A percentile compares a stretch with the other conserved stretches of the same genome.
Conservation (phyloP, 2,797 vertebrate genomes). For the Xyrichtys novacula region DNA sequence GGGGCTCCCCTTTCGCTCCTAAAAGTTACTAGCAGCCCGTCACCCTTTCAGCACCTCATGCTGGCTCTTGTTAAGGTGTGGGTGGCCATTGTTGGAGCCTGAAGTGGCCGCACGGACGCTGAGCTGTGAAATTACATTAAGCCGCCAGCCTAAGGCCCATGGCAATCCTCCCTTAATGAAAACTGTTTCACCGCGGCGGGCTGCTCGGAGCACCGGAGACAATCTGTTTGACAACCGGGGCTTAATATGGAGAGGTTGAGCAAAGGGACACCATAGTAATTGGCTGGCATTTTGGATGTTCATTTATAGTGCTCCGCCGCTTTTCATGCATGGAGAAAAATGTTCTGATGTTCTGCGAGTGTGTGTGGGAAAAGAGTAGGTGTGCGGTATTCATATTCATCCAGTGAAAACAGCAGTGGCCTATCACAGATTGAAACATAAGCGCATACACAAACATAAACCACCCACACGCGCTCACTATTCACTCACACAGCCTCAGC, state of each 20-base stretch:
- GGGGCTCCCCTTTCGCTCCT: constrained; percentile 64
- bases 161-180: constrained; percentile 75
- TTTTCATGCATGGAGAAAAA: constrained; percentile 57
- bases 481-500: constrained; percentile 36
- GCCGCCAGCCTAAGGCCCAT: constrained; percentile 68
- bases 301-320: constrained; percentile 60
- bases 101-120: constrained; percentile 69
- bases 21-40: constrained; percentile 61
- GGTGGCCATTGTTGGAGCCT: constrained; percentile 71
- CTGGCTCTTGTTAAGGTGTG: constrained; percentile 71
- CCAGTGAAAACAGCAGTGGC: constrained; percentile 64
- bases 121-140: constrained; percentile 81
- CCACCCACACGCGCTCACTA: constrained; percentile 49
- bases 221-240: constrained; percentile 76
- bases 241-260: constrained; percentile 73
- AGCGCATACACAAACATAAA: constrained; percentile 62
- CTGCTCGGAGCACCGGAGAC: constrained; percentile 71
- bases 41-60: constrained; percentile 71
- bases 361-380: constrained; percentile 73
- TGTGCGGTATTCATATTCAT: constrained; percentile 72
- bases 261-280: constrained; percentile 70
- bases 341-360: constrained; percentile 59
- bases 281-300: constrained; percentile 71
- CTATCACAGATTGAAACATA: constrained; percentile 62
- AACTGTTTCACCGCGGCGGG: constrained; percentile 65